A percentile compares a stretch with the other conserved stretches of the same genome.
Evolutionary conservation across 2,113 vertebrate species (phyloP).

Genomic region (Mola mola): DNA sequence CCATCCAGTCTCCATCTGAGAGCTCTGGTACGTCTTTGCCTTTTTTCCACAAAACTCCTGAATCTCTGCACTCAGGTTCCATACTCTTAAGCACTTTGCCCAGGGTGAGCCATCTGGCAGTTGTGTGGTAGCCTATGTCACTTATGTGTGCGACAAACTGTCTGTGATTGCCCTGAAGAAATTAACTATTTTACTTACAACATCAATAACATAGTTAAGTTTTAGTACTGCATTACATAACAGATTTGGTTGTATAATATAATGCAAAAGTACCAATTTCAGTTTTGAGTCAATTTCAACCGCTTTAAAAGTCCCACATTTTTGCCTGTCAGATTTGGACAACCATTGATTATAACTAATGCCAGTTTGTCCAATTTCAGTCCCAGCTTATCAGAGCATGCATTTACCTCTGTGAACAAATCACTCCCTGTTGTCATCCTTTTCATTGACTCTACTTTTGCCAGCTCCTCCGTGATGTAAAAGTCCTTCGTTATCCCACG

Average conservation of each 20-base stretch:
- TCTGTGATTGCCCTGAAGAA: too few relatives aligned
- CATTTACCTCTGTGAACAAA: conserved; percentile 11
- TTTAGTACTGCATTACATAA: too few relatives aligned
- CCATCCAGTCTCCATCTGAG: too few relatives aligned
- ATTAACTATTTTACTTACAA: too few relatives aligned
- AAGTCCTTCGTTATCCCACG: conserved; percentile 10
- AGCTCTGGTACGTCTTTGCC: too few relatives aligned
- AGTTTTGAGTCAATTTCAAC: conserved; percentile 3
- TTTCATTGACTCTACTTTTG: background rate
- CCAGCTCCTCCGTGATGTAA: too few relatives aligned
- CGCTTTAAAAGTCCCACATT: conserved; percentile 22
- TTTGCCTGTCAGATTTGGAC: conserved; percentile 21
- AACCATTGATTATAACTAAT: conserved; percentile 2
- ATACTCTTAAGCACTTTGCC: too few relatives aligned
- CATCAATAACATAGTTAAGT: background rate
- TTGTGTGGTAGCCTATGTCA: too few relatives aligned
- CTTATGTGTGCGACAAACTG: too few relatives aligned
- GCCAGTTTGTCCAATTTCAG: conserved; percentile 28
- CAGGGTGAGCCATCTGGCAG: too few relatives aligned
- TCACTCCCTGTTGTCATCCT: conserved; percentile 2
- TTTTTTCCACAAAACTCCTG: too few relatives aligned
- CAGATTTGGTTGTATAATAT: background rate
- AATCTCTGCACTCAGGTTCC: too few relatives aligned
- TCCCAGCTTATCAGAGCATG: conserved; percentile 6
- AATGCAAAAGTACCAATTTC: background rate